These are phyloP conservation scores for Thamnophis elegans DNA, from an alignment of 2,797 vertebrate species.

Conservation along the genomic window DNA sequence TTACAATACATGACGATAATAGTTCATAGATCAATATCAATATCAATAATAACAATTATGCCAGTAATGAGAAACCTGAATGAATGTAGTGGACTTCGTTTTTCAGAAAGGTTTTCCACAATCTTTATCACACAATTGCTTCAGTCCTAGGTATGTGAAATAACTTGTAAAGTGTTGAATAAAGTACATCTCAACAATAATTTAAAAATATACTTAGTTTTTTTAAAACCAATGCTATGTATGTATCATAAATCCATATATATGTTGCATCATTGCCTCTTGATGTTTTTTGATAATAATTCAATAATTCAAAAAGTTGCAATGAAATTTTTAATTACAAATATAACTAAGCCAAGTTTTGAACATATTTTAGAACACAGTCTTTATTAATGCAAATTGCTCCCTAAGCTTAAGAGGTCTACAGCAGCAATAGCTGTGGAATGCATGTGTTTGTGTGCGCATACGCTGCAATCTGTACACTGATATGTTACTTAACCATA, in stretches of 20 bases:
- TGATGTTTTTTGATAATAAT: neutral
- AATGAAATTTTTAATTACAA: neutral
- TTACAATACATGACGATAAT: neutral
- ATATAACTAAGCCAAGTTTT: neutral
- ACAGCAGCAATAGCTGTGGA: neutral
- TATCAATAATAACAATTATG: neutral
- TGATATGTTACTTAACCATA: neutral
- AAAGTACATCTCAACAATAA: neutral
- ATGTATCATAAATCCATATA: neutral
- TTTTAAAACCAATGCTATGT: neutral
- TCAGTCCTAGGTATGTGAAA: neutral
- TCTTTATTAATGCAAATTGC: neutral
- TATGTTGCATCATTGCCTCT: neutral
- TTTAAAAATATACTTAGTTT: neutral
- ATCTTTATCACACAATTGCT: neutral
- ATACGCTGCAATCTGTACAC: neutral
- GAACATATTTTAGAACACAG: neutral
- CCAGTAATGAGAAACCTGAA: neutral
- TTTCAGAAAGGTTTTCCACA: neutral
- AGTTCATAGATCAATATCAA: neutral
- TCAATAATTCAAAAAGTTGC: neutral
- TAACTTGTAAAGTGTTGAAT: neutral
- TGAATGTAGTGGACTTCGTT: neutral
- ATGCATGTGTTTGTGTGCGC: neutral
- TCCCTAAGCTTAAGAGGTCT: neutral